Percentiles rank a stretch among this genome's conserved stretches.
These are phyloP conservation scores for Harlomillsia oculata DNA, from an alignment of 1,140 invertebrate genomes.

Conservation along the genomic window DNA sequence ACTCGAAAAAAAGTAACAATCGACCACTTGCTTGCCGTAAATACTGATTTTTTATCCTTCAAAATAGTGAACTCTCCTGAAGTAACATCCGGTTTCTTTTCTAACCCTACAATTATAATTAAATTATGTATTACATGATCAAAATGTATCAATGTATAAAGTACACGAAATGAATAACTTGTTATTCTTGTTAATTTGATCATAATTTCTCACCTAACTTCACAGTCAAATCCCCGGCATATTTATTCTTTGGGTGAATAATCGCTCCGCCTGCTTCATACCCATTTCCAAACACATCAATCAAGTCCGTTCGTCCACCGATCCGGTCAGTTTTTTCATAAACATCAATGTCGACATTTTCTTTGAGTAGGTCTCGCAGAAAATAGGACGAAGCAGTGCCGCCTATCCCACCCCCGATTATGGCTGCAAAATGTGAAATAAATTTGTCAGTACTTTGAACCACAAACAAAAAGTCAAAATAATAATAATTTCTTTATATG, in stretches of 20 bases:
- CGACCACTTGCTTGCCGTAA: constrained; percentile 15
- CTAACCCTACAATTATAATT: constrained; percentile 1
- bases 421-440: constrained; percentile 41
- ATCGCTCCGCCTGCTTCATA: constrained; percentile 54
- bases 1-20: constrained; percentile 43
- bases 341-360: constrained; percentile 44
- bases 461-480: no score
- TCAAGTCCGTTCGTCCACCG: constrained; percentile 50
- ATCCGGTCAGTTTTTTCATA: constrained; percentile 48
- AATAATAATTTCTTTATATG: no score
- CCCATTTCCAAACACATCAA: constrained; percentile 43
- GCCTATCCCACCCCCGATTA: constrained; percentile 56
- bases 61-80: constrained; percentile 1
- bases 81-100: constrained; percentile 2
- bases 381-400: constrained; percentile 52
- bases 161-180: neutral
- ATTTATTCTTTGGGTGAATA: constrained; percentile 52
- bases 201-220: constrained; percentile 45
- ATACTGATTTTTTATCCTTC: constrained; percentile 6
- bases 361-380: constrained; percentile 46
- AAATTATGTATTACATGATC: neutral
- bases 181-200: no score
- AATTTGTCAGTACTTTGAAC: no score
- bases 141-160: neutral
- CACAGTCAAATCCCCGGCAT: constrained; percentile 50